Base-by-base conservation (phyloP, 2,888 invertebrate genomes). In the Stictocephala bisonia region DNA sequence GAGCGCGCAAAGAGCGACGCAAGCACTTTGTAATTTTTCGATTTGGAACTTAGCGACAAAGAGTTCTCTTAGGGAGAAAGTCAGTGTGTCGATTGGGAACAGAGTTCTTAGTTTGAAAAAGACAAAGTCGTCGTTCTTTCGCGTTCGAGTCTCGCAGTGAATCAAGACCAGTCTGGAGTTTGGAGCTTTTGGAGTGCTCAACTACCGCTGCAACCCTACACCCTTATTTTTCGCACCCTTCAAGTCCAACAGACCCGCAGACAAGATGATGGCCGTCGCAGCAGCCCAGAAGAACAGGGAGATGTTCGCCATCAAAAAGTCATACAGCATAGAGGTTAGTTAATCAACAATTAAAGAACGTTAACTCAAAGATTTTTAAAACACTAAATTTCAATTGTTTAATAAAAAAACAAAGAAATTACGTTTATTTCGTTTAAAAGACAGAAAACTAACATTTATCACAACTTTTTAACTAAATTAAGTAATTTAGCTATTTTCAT, bases 291-390 rank as follows among this genome's bases (percentile, higher is more conserved):
- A 95, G 88, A 96, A 94, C 87, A 92, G 96, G 85, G 95, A 96
- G 86, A 93, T 95, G 92, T 96, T 96, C 90, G 95, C 96, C 85
- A 96, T 96, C 88, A 96, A 96, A 88, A 96, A 96, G 85, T 95
- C 95, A 79, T 96, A 96, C 90, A 96, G 95, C 88, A 95, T 96
- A 85, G 96, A 96, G 94, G 96, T 96, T 87, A 91, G 93, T 86
- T n/a, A n/a, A n/a, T n/a, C n/a, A n/a, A n/a, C n/a, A n/a, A n/a
- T n/a, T n/a, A n/a, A n/a, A n/a, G n/a, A n/a, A n/a, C n/a, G n/a
- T n/a, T n/a, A n/a, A n/a, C n/a, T n/a, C n/a, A n/a, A n/a, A n/a
- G n/a, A n/a, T n/a, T n/a, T n/a, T n/a, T n/a, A n/a, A n/a, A n/a
- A n/a, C n/a, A n/a, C n/a, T n/a, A n/a, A n/a, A n/a, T n/a, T n/a